Conservation (phyloP, 2,113 vertebrate species). For the Anhinga rufa region DNA sequence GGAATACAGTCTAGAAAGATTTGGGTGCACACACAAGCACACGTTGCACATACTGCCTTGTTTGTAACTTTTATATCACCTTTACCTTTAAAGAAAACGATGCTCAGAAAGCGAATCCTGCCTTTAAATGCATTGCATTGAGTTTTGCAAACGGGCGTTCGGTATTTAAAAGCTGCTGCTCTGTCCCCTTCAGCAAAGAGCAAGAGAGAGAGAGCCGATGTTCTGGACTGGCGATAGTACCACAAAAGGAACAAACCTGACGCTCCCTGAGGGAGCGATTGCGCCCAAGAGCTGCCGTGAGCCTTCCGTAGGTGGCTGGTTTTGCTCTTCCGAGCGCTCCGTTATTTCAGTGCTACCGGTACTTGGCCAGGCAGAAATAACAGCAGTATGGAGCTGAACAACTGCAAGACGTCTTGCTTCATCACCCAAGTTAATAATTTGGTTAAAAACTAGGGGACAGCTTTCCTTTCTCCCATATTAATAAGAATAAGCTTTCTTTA, state of each 20-base stretch:
- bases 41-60: not conserved
- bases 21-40: not conserved
- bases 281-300: not conserved
- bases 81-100: not conserved
- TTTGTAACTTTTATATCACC: not conserved
- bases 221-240: not conserved
- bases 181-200: not conserved
- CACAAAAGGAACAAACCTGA: not conserved
- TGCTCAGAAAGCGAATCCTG: not conserved
- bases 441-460: not conserved
- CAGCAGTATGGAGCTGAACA: not conserved
- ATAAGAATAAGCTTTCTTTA: not conserved
- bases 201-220: not conserved
- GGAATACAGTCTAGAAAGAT: not conserved
- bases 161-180: not conserved
- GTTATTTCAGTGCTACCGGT: not conserved
- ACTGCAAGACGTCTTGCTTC: not conserved
- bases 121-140: rapidly evolving
- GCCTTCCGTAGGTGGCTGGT: not conserved
- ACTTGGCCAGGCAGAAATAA: not conserved
- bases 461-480: not conserved
- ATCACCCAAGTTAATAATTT: not conserved
- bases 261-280: not conserved
- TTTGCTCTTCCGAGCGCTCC: not conserved
- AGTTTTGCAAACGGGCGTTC: rapidly evolving